Evolutionary conservation across 2,888 invertebrate genomes (phyloP).

Genomic region (Copidosoma aretas): DNA sequence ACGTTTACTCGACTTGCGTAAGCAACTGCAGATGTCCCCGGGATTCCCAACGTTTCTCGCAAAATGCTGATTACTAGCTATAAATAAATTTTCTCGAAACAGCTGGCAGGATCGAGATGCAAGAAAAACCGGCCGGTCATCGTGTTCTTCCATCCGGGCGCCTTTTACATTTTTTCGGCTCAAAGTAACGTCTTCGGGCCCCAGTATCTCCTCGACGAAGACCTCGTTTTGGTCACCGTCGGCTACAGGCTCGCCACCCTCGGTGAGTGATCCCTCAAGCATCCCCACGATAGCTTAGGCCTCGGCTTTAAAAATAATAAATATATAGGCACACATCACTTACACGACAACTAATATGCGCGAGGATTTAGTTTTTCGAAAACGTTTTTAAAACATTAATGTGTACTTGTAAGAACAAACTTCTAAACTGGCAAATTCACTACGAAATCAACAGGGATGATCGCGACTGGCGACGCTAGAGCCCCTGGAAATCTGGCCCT

Average conservation of each 20-base stretch:
- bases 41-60: no score
- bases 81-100: neutral
- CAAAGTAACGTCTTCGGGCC: conserved; percentile 64
- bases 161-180: conserved; percentile 69
- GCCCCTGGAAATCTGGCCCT: conserved; percentile 74
- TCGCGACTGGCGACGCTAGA: conserved; percentile 70
- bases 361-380: no score
- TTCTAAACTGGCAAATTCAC: no score
- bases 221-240: conserved; percentile 55
- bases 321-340: neutral
- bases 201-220: conserved; percentile 53
- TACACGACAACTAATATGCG: no score
- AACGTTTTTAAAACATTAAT: no score
- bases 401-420: no score
- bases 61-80: neutral
- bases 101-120: neutral
- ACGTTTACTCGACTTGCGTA: conserved; percentile 67
- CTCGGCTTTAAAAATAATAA: conserved; percentile 1
- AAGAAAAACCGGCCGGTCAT: conserved; percentile 66
- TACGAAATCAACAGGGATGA: conserved; percentile 61
- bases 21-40: neutral
- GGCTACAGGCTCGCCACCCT: conserved; percentile 56
- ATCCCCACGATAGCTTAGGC: no score
- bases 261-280: conserved; percentile 45
- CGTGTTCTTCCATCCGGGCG: conserved; percentile 74